A percentile compares a stretch with the other conserved stretches of the same genome.
Conservation (phyloP, 2,113 vertebrate genomes). For the Trogon melanurus region DNA sequence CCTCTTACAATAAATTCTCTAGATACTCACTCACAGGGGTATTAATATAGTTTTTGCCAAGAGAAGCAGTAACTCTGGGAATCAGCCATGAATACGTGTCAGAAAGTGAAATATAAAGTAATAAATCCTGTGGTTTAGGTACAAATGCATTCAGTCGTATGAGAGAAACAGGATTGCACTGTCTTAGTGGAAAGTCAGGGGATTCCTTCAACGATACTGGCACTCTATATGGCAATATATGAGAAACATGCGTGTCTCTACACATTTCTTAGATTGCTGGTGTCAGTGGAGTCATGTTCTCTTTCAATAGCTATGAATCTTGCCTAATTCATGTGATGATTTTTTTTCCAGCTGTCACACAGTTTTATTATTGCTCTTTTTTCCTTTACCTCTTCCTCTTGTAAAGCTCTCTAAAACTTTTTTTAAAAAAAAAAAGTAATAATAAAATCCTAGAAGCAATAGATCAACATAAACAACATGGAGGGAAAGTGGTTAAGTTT, state of each 20-base stretch:
- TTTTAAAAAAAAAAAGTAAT: too few relatives aligned
- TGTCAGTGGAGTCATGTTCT: background rate
- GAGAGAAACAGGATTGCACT: background rate
- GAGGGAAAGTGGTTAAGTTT: background rate
- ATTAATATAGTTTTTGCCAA: background rate
- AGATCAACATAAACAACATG: background rate
- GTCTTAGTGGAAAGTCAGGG: background rate
- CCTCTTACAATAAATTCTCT: constrained; percentile 5
- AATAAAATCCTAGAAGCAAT: background rate
- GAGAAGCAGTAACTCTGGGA: background rate
- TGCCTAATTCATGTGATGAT: background rate
- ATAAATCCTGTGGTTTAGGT: background rate
- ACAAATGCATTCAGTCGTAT: background rate
- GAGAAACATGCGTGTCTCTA: background rate
- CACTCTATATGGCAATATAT: background rate
- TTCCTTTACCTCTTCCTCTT: background rate
- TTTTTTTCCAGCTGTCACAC: background rate
- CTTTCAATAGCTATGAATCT: background rate
- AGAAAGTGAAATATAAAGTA: constrained; percentile 24
- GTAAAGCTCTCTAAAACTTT: background rate
- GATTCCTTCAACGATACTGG: background rate
- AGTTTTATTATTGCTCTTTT: background rate
- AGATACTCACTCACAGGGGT: background rate
- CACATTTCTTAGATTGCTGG: background rate
- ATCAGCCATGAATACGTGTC: background rate